phyloP scores from a whole-genome alignment of 2,113 vertebrate genomes.

The western clawed frog (Xenopus tropicalis) region DNA sequence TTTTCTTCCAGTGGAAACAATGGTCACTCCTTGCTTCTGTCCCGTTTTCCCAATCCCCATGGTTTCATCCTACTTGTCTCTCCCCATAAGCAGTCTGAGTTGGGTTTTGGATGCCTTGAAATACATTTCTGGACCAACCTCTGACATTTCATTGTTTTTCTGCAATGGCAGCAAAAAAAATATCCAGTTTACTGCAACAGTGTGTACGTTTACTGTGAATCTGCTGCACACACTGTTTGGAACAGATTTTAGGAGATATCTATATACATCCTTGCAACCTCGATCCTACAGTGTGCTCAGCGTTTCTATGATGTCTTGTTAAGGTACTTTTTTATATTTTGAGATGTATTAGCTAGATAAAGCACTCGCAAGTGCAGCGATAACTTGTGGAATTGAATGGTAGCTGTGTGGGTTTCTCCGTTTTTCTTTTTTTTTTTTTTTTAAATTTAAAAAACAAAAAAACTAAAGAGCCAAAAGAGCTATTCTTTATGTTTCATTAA shows the following conservation, averaged over 20 bases:
- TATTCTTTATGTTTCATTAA: neutral
- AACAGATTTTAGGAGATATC: conserved; percentile 46
- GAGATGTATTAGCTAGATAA: conserved; percentile 19
- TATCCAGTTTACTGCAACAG: conserved; percentile 33
- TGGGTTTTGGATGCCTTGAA: conserved; percentile 51
- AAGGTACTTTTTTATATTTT: conserved; percentile 47
- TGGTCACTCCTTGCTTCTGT: too few species aligned
- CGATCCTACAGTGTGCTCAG: conserved; percentile 30
- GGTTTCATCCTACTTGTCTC: neutral
- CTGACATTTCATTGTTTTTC: conserved; percentile 41
- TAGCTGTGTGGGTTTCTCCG: neutral
- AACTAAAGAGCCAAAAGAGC: too few species aligned
- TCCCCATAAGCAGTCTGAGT: neutral
- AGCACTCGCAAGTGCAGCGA: conserved; percentile 22
- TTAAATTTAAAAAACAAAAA: neutral
- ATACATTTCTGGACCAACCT: conserved; percentile 60
- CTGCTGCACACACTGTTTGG: conserved; percentile 35
- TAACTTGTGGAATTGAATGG: conserved; percentile 34
- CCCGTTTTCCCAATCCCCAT: too few species aligned
- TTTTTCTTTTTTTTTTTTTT: neutral
- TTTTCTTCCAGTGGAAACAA: too few species aligned
- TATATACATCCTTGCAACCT: conserved; percentile 30
- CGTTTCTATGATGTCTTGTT: conserved; percentile 37
- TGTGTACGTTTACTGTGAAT: conserved; percentile 29
- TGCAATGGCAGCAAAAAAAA: conserved; percentile 32